phyloP scores from a whole-genome alignment of 1,140 invertebrate species.

The Chironomus striatipennis region DNA sequence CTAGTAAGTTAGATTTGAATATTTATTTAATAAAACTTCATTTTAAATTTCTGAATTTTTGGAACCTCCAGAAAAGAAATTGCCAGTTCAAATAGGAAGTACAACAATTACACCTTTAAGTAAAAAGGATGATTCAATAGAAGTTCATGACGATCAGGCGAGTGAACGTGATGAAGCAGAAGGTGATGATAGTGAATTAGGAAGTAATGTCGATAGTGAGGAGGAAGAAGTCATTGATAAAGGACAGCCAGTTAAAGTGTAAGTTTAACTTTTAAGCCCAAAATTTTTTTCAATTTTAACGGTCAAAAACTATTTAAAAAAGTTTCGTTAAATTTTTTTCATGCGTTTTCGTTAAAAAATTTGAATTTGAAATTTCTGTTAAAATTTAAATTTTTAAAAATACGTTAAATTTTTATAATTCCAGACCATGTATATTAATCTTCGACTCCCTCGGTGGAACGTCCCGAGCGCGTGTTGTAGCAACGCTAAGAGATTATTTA shows the following conservation, averaged over 20 bases:
- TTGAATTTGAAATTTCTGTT: too few relatives aligned
- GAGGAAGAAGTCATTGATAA: slow-evolving; percentile 35
- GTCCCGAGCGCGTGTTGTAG: slow-evolving; percentile 68
- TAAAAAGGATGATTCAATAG: slow-evolving; percentile 50
- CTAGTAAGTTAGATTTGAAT: slow-evolving; percentile 36
- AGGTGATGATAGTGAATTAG: slow-evolving; percentile 56
- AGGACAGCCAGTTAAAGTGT: background rate
- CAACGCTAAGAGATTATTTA: slow-evolving; percentile 81
- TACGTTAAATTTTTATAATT: slow-evolving; percentile 27
- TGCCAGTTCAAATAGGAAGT: slow-evolving; percentile 49
- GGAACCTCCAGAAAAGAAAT: slow-evolving; percentile 32
- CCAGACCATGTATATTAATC: slow-evolving; percentile 82
- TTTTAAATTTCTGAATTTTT: too few relatives aligned
- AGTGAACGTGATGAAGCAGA: slow-evolving; percentile 75
- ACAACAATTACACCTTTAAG: slow-evolving; percentile 56
- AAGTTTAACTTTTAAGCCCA: background rate
- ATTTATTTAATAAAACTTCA: background rate
- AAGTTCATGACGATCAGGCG: slow-evolving; percentile 56
- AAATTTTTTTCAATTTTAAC: too few relatives aligned
- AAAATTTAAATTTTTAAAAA: too few relatives aligned
- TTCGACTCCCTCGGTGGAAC: slow-evolving; percentile 86
- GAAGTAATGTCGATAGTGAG: slow-evolving; percentile 54
- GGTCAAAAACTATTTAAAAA: too few relatives aligned
- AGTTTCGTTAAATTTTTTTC: background rate
- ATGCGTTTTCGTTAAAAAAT: too few relatives aligned